A percentile compares a stretch with the other conserved stretches of the same genome.
These are phyloP conservation scores for Meta bourneti DNA, from an alignment of 2,888 invertebrate species.

Conservation along the genomic window DNA sequence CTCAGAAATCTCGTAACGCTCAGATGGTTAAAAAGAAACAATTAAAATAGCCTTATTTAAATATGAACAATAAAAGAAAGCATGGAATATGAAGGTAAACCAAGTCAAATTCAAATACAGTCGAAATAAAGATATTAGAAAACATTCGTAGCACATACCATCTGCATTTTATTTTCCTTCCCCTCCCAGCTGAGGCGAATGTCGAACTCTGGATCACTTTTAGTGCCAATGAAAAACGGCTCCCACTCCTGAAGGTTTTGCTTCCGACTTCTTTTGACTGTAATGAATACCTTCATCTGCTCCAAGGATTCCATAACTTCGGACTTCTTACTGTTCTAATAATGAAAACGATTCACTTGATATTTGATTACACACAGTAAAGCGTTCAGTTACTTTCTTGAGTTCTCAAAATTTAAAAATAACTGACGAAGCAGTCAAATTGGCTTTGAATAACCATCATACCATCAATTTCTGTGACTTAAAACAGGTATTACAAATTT, in stretches of 20 bases:
- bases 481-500: no score
- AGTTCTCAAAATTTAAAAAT: background rate
- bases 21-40: no score
- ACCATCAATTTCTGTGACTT: no score
- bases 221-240: constrained; percentile 78
- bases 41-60: no score
- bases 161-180: constrained; percentile 78
- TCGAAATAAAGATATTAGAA: no score
- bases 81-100: no score
- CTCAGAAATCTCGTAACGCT: no score
- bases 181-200: constrained; percentile 78
- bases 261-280: constrained; percentile 76
- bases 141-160: constrained; percentile 68
- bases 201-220: constrained; percentile 77
- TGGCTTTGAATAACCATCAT: background rate
- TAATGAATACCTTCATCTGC: constrained; percentile 62
- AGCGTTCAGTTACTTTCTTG: background rate
- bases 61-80: no score
- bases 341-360: background rate
- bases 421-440: background rate
- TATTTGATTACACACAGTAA: background rate
- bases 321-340: background rate
- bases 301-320: constrained; percentile 32
- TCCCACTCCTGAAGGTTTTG: constrained; percentile 77
- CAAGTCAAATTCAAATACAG: no score